Percentiles rank a stretch among this genome's conserved stretches.
Conservation (phyloP, 2,888 invertebrate species). For the Cephalotes varians region DNA sequence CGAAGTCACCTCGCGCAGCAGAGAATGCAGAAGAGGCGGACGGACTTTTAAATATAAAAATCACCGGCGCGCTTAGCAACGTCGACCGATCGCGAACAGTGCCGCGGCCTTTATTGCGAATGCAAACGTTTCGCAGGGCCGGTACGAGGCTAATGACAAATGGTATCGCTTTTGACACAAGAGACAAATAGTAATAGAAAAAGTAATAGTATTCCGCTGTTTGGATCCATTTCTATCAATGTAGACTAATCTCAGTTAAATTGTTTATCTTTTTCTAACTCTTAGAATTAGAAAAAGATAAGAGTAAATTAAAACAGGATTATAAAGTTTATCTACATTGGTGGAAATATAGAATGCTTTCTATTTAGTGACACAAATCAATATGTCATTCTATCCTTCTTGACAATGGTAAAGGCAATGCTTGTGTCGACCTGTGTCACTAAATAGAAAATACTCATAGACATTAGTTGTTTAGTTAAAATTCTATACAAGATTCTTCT, state of each 20-base stretch:
- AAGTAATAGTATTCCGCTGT: background rate
- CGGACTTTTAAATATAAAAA: constrained; percentile 33
- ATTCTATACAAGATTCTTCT: background rate
- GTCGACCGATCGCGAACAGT: constrained; percentile 45
- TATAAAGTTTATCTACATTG: no score
- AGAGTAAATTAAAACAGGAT: no score
- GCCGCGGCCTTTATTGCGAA: constrained; percentile 38
- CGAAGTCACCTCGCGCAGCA: background rate
- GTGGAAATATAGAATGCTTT: no score
- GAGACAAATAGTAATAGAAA: background rate
- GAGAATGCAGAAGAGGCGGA: background rate
- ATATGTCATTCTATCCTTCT: no score
- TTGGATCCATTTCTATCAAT: no score
- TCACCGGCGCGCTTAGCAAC: constrained; percentile 15
- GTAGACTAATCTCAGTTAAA: no score
- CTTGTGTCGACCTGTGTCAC: no score
- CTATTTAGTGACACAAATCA: no score
- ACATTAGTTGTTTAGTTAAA: background rate
- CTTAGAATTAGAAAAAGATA: no score
- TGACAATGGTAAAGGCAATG: no score
- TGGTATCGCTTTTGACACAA: background rate
- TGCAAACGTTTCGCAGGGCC: constrained; percentile 28
- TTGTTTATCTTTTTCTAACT: no score
- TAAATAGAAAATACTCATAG: no score
- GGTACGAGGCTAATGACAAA: background rate